phyloP scores from a whole-genome alignment of 2,888 invertebrate species.

The Drosophila putrida region DNA sequence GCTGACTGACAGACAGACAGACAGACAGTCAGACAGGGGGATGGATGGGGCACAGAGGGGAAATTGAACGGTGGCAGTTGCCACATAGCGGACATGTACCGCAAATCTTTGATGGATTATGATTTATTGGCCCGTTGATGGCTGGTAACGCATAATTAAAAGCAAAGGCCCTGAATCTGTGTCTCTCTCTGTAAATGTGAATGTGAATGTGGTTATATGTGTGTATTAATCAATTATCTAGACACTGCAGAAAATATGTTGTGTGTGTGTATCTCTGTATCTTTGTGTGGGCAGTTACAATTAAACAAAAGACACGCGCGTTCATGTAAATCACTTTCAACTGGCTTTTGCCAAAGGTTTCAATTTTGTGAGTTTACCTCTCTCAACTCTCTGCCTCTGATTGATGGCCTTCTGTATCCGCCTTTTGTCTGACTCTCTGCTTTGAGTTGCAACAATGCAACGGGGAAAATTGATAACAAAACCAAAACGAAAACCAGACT shows the following conservation, averaged over 20 bases:
- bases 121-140: slow-evolving; percentile 77
- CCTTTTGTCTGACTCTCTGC: slow-evolving; percentile 53
- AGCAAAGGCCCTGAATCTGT: slow-evolving; percentile 48
- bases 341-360: slow-evolving; percentile 54
- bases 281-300: slow-evolving; percentile 64
- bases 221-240: slow-evolving; percentile 73
- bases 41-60: background rate
- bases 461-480: slow-evolving; percentile 63
- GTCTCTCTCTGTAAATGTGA: slow-evolving; percentile 5
- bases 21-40: background rate
- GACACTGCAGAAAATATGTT: slow-evolving; percentile 54
- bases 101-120: slow-evolving; percentile 82
- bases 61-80: slow-evolving; percentile 43
- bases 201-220: slow-evolving; percentile 35
- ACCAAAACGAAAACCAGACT: slow-evolving; percentile 32
- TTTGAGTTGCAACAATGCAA: slow-evolving; percentile 60
- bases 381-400: slow-evolving; percentile 44
- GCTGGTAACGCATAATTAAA: slow-evolving; percentile 77
- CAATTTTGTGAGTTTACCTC: slow-evolving; percentile 16
- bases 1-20: slow-evolving; percentile 11
- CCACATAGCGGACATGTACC: slow-evolving; percentile 53
- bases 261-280: slow-evolving; percentile 9
- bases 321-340: slow-evolving; percentile 77
- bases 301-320: slow-evolving; percentile 79
- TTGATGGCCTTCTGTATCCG: slow-evolving; percentile 62